Base-by-base conservation (phyloP, 2,113 vertebrate genomes). In the Gila orcuttii region DNA sequence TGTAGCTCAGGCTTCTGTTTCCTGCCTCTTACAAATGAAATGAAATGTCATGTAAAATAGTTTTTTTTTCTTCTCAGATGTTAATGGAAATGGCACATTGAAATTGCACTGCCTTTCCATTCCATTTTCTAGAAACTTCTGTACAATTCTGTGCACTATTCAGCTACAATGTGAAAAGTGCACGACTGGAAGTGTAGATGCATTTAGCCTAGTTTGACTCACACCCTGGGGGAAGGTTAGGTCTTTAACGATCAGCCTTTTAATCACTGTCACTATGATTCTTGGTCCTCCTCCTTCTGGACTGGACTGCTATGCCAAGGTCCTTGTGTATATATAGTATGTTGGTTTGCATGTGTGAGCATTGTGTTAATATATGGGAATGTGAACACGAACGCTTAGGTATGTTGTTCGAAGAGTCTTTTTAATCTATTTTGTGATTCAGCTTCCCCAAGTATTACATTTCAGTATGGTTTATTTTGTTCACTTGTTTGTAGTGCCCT, bases 241-340 rank as follows among this genome's bases (percentile, higher is more conserved):
- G 76, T 62, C 77, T 84, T 42, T 64, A 76, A 79, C 79, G 66
- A 88, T 85, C 47, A n/a, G 74, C 23, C 47, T 28, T 78, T 91
- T 86, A 92, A 89, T 92, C 90, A 92, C 80, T 88, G 78, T 90
- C 89, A 85, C 15, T 68, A 68, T 17, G 85, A 76, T 77, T 2
- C 25, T 57, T 86, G 79, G 82, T 84, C 59, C 60, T 60, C 60
- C 50, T 87, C 76, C 50, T 62, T 80, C 25, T 50, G 79, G 74
- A 71, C 71, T 80, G 11, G 12, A 11, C 59, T 81, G 15, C 57
- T 80, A 47, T 79, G 78, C 57, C 17, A 28, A 57, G 62, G 69
- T 66, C 25, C 15, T 55, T 33, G n/a, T 42, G 42, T 42, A 33
- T 50, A 64, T 86, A 81, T 42, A 66, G 60, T 64, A 12, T 45